Base-by-base conservation (phyloP, 2,888 invertebrate genomes). In the Microplitis deprimator region DNA sequence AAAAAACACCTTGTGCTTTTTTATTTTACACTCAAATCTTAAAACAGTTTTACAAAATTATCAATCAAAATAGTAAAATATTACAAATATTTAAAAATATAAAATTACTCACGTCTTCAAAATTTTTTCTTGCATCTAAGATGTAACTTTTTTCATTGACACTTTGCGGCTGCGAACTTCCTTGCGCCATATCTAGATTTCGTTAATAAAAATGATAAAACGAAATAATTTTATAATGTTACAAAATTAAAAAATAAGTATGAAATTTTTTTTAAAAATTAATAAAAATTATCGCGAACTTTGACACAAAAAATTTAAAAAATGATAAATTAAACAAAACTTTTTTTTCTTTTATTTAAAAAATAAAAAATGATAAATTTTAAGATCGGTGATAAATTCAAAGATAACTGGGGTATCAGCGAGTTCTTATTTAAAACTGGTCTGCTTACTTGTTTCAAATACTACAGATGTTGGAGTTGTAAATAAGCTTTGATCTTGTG, bases 61-160 rank as follows among this genome's bases (percentile, higher is more conserved):
- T 67, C 7, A 59, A 69, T 39, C 13, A 40, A 16, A 5, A 16
- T 62, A 39, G 39, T 65, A 20, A 74, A 68, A 69, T 64, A 69
- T 39, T 10, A 39, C 41, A 0, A 38, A 20, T 16, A 5, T 62
- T 6, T 62, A 17, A 20, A 17, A 62, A 5, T 40, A 62, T 79
- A 29, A 29, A 29, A 29, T 29, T 29, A 88, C 88, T 88, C 80
- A 88, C 88, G 76, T 88, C 88, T 75, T 87, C 88, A 81, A 85
- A 86, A 80, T 82, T 87, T 81, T 84, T 88, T 79, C 83, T 83
- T n/a, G 85, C 83, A 76, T 89, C 89, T 80, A 89, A 82, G 76
- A 89, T 89, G 80, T 89, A 89, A 80, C 89, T 89, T 79, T 89
- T 89, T 82, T 89, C 89, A 80, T 87, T 84, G 59, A 83, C 79